These are phyloP conservation scores for Lingula anatina DNA, from an alignment of 2,888 invertebrate genomes.

Conservation along the genomic window DNA sequence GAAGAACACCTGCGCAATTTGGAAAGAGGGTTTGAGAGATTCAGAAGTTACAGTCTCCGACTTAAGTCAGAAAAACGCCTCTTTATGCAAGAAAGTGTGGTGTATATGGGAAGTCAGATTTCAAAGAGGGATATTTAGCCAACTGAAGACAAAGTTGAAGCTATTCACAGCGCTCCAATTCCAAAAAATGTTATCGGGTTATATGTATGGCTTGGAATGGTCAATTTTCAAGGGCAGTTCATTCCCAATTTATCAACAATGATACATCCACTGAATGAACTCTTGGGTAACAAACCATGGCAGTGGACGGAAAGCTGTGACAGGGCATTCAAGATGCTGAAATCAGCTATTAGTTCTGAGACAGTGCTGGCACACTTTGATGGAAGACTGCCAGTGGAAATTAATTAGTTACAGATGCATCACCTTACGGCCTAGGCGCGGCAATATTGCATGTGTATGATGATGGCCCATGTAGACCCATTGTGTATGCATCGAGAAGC, in stretches of 20 bases:
- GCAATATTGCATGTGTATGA: conserved; percentile 7
- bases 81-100: conserved; percentile 3
- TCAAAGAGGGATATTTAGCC: conserved; percentile 5
- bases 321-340: neutral
- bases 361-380: conserved; percentile 8
- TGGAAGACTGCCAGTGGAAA: neutral
- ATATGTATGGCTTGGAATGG: conserved; percentile 9
- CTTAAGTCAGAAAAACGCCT: conserved; percentile 1
- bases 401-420: conserved; percentile 6
- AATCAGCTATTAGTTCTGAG: conserved; percentile 2
- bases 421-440: conserved; percentile 9
- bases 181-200: conserved; percentile 8
- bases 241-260: conserved; percentile 7
- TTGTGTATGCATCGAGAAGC: conserved; percentile 39
- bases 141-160: conserved; percentile 8
- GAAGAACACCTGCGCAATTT: conserved; percentile 6
- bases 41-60: conserved; percentile 4
- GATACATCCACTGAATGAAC: conserved; percentile 5
- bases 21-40: conserved; percentile 1
- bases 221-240: conserved; percentile 10
- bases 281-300: conserved; percentile 4
- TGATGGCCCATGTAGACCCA: conserved; percentile 30
- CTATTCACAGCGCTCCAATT: conserved; percentile 6
- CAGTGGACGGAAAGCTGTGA: conserved; percentile 3
- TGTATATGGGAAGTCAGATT: conserved; percentile 4